Conservation (phyloP, 1,140 invertebrate species). For the Pentalonia nigronervosa region DNA sequence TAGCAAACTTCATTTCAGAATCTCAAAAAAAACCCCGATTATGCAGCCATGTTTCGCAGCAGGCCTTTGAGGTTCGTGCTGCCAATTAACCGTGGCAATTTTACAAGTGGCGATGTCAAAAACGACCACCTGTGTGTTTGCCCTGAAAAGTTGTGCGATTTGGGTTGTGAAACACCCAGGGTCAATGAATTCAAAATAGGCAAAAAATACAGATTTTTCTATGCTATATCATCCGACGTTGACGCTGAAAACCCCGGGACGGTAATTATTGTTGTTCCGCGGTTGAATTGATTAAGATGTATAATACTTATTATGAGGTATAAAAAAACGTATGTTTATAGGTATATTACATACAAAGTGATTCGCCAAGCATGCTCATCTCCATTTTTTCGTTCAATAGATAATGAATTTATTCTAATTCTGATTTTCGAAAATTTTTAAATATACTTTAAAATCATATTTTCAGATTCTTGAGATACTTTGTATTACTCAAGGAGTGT, state of each 20-base stretch:
- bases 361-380: no score
- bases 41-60: conserved; percentile 79
- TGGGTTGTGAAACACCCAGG: conserved; percentile 84
- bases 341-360: no score
- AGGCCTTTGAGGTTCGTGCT: conserved; percentile 78
- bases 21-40: conserved; percentile 80
- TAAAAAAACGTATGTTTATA: no score
- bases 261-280: conserved; percentile 66
- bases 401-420: no score
- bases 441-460: no score
- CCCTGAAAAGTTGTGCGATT: conserved; percentile 74
- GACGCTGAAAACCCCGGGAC: conserved; percentile 81
- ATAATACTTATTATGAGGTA: no score
- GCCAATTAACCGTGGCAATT: conserved; percentile 65
- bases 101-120: no score
- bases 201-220: conserved; percentile 81
- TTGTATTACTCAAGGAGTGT: no score
- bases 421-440: no score
- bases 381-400: no score
- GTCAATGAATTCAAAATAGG: conserved; percentile 77
- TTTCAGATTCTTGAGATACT: no score
- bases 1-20: conserved; percentile 66
- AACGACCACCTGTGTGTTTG: not conserved
- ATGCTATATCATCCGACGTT: conserved; percentile 87
- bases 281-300: not conserved